Evolutionary conservation across 2,113 vertebrate species (phyloP).

Genomic region (Hippocampus guttulatus): DNA sequence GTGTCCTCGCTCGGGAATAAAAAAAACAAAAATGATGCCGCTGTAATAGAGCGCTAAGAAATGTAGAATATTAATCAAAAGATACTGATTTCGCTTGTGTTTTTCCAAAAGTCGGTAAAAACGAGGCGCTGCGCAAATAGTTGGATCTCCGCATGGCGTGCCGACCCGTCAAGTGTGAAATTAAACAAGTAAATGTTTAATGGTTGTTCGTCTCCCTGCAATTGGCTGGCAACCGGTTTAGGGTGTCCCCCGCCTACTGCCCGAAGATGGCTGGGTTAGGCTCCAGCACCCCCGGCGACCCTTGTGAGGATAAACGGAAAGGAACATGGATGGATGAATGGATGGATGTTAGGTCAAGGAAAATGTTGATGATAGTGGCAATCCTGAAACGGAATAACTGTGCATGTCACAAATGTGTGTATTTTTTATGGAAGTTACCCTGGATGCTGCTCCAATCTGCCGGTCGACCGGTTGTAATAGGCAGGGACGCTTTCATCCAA

Average conservation of each 20-base stretch:
- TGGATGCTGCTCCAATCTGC: slow-evolving; percentile 20
- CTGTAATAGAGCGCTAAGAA: slow-evolving; percentile 2
- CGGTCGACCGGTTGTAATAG: slow-evolving; percentile 34
- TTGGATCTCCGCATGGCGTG: not conserved
- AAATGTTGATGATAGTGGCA: too few species aligned
- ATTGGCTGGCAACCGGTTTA: too few species aligned
- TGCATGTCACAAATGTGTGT: too few species aligned
- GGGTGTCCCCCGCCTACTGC: too few species aligned
- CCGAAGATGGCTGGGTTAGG: too few species aligned
- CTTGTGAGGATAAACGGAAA: too few species aligned
- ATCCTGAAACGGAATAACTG: too few species aligned
- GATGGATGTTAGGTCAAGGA: too few species aligned
- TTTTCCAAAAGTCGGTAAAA: not conserved
- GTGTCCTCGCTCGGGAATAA: slow-evolving; percentile 2
- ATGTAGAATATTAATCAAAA: not conserved
- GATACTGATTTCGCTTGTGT: not conserved
- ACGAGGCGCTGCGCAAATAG: not conserved
- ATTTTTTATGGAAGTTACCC: not conserved
- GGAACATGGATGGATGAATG: too few species aligned
- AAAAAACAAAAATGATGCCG: slow-evolving; percentile 8
- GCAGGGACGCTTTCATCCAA: slow-evolving; percentile 30
- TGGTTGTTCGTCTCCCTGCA: too few species aligned
- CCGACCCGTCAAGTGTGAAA: not conserved
- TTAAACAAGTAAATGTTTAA: not conserved
- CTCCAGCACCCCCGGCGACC: too few species aligned